Evolutionary conservation across 2,888 invertebrate species (phyloP), one percentile per base, ranked within the genome.

Genomic region (Gari tellinella): DNA sequence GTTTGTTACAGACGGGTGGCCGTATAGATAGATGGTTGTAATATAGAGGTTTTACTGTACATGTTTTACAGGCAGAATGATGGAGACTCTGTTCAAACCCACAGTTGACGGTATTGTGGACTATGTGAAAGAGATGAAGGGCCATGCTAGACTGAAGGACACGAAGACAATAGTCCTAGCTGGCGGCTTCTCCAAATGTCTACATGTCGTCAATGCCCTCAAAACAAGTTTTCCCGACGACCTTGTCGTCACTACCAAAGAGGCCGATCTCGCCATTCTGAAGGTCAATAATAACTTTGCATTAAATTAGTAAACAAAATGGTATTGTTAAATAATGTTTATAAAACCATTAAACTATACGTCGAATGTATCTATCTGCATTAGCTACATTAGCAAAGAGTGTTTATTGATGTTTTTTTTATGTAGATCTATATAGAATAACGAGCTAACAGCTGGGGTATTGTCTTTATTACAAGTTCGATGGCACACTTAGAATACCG

Each of bases 101-200:
- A 58, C 74, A 2, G 66, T 70, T 3, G 61, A 70, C 41, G 74
- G 74, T 48, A 75, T 75, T 23, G 49, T 75, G 19, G 48, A 52
- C 3, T 75, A 70, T 21, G 62, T 75, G 4, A 49, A 57, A 57
- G 62, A 73, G 25, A 73, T 73, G 63, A 67, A 68, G 37, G n/a
- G 37, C 37, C 48, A 68, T 19, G 49, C 45, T 15, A 53, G 73
- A 38, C 58, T 68, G 40, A 19, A 21, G 17, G 68, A 60, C 17
- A 66, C 69, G 17, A 31, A 75, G 15, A 75, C 69, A 1, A 69
- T 75, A 15, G 52, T 75, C 3, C 53, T 75, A 7, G 74, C 63
- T 15, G 74, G 74, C 17, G 74, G 74, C 0, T 75, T 75, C 38
- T 60, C 74, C 14, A 65, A 66, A 23, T 62, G 61, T 37, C 17